Evolutionary conservation across 2,888 invertebrate species (phyloP).

Genomic region (Dysmachus trigonus): DNA sequence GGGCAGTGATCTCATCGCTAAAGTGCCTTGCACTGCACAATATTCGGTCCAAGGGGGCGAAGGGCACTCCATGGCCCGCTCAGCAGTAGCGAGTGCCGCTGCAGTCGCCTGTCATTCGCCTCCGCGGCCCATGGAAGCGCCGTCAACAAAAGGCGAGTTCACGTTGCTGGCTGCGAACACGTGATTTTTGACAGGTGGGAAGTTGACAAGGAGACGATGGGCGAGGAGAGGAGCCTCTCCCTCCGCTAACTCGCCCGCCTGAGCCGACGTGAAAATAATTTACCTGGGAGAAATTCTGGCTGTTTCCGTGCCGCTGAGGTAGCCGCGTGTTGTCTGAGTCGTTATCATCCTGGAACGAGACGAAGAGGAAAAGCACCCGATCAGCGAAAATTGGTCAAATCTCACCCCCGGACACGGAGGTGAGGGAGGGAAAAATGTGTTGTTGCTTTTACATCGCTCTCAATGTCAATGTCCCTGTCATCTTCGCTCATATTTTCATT

Average conservation of each 20-base stretch:
- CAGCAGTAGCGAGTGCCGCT: neutral
- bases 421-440: neutral
- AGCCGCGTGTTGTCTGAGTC: conserved; percentile 76
- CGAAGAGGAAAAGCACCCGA: conserved; percentile 23
- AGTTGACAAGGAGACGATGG: neutral
- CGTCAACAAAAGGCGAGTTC: neutral
- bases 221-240: neutral
- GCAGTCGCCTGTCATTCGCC: neutral
- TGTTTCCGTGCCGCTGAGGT: conserved; percentile 70
- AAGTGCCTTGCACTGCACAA: neutral
- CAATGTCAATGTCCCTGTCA: conserved; percentile 93
- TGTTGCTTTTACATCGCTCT: conserved; percentile 83
- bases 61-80: neutral
- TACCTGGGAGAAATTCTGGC: conserved; percentile 83
- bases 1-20: neutral
- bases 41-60: neutral
- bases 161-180: conserved; percentile 41
- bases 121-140: neutral
- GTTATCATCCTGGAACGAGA: conserved; percentile 75
- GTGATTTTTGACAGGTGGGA: conserved; percentile 44
- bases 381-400: conserved; percentile 33
- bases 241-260: neutral
- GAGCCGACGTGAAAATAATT: neutral
- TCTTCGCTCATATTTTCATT: conserved; percentile 83
- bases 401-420: conserved; percentile 53